A percentile compares a stretch with the other conserved stretches of the same genome.
These are phyloP conservation scores for Chlamydotis undulata DNA, from an alignment of 2,113 vertebrate species.

Conservation along the genomic window DNA sequence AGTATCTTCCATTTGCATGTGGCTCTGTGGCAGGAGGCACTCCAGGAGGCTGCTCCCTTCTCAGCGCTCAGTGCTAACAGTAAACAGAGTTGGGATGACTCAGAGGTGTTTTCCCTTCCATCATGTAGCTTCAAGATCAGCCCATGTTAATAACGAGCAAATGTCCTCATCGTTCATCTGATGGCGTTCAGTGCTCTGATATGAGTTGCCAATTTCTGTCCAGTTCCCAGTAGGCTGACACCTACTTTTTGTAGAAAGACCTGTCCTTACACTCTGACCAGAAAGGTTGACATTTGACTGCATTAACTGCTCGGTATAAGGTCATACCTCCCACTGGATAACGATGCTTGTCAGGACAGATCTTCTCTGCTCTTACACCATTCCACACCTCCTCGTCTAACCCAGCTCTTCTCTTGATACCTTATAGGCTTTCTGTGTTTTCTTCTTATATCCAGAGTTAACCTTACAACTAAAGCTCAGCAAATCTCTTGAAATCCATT, in stretches of 20 bases:
- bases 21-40: not conserved
- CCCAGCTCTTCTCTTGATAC: not conserved
- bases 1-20: not conserved
- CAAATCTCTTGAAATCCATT: slow-evolving; percentile 2
- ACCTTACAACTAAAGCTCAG: not conserved
- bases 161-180: accelerated
- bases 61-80: not conserved
- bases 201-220: not conserved
- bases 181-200: not conserved
- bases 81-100: not conserved
- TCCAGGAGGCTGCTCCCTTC: not conserved
- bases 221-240: not conserved
- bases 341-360: not conserved
- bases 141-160: accelerated
- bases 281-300: not conserved
- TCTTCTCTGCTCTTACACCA: not conserved
- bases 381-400: not conserved
- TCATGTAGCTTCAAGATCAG: not conserved
- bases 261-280: not conserved
- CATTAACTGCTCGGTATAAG: not conserved
- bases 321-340: not conserved
- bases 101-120: slow-evolving; percentile 4
- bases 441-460: not conserved
- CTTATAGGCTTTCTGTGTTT: not conserved
- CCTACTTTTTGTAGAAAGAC: not conserved